Percentiles rank a stretch among this genome's conserved stretches.
These are phyloP conservation scores for Catonia carolina DNA, from an alignment of 2,888 invertebrate species.

Conservation along the genomic window DNA sequence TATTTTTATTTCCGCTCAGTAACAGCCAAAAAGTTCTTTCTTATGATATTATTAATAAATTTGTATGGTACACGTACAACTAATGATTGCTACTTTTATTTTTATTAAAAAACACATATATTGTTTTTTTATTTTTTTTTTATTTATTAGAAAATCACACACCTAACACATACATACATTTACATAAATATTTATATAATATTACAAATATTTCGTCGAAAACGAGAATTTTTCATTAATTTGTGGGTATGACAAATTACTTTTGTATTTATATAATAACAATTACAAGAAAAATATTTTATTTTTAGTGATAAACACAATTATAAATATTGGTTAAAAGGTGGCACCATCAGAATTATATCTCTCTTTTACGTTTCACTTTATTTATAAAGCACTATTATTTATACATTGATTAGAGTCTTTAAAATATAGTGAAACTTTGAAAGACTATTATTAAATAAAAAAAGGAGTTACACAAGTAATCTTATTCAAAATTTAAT, in stretches of 20 bases:
- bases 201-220: too few species aligned
- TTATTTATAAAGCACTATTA: background rate
- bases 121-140: background rate
- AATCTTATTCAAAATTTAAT: background rate
- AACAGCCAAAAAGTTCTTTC: too few species aligned
- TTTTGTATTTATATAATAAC: background rate
- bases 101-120: background rate
- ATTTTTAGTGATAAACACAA: too few species aligned
- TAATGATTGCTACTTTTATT: background rate
- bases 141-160: slow-evolving; percentile 5
- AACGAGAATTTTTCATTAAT: background rate
- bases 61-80: too few species aligned
- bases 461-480: background rate
- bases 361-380: slow-evolving; percentile 16
- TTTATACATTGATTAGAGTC: background rate
- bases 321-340: slow-evolving; percentile 33
- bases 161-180: slow-evolving; percentile 13
- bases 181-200: slow-evolving; percentile 4
- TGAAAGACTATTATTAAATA: slow-evolving; percentile 6
- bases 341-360: slow-evolving; percentile 35
- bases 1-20: too few species aligned
- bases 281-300: too few species aligned
- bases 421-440: background rate
- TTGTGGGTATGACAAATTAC: slow-evolving; percentile 1
- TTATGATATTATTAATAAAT: too few species aligned